Base-by-base conservation (phyloP, 2,797 vertebrate genomes). In the Poecilia picta region DNA sequence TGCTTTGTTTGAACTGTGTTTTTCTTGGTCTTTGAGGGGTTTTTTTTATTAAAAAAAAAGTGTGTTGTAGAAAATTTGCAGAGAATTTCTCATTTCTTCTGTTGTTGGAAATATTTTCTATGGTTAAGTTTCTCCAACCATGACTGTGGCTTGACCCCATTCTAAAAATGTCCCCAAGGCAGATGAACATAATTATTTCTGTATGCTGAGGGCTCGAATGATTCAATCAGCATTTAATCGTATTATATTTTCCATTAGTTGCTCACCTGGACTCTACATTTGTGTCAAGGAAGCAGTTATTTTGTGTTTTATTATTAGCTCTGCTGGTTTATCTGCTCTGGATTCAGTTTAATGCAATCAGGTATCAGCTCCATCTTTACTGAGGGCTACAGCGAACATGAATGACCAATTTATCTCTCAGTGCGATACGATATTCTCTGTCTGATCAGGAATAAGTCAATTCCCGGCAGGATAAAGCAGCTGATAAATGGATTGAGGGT, bases 311-410 rank as follows among this genome's bases (percentile, higher is more conserved):
- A 68, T 23, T 68, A 23, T 68, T 25, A 23, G 33, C 70, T 84
- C 71, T 73, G 68, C 81, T 83, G 77, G 86, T 80, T 55, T 64
- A 68, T 81, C 73, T 57, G 87, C 85, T 81, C 78, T 79, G 80
- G 80, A 84, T 74, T 87, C 79, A 76, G 64, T 82, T 68, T 91
- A 92, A 93, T 92, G 68, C 81, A 83, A 94, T 92, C 83, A 89
- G 76, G 80, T 57, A 80, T 84, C 33, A 2, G 57, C 72, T 88
- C 78, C 68, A 18, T 80, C 91, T 62, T 13, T 43, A 75, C 85
- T 72, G 66, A 84, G 79, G 84, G 49, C 85, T 87, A 46, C 72
- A 79, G 84, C 79, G 62, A 71, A 81, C 75, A 64, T n/a, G 18
- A 70, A 39, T 39, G 62, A 20, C 33, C 62, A 66, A 4, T 66